These are phyloP conservation scores for Catharus bicknelli DNA, from an alignment of 2,113 vertebrate species.

Conservation along the genomic window DNA sequence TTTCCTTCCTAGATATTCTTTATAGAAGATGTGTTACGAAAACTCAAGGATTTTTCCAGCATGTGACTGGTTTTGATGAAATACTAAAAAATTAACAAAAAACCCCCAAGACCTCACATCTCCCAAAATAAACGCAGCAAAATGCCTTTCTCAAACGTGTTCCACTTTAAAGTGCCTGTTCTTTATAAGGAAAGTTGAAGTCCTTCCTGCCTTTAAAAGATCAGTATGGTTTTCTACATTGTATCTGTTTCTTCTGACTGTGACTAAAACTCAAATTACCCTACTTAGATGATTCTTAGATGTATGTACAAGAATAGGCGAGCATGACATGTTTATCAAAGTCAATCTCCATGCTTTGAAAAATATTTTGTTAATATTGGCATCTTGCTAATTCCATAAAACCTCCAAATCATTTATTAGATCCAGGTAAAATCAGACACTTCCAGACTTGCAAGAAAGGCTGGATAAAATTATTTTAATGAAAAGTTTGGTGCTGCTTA, in stretches of 20 bases:
- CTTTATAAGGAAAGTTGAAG: neutral
- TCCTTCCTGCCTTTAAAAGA: neutral
- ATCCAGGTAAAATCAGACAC: neutral
- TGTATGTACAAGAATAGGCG: neutral
- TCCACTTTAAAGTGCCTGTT: neutral
- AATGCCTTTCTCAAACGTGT: neutral
- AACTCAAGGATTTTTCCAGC: neutral
- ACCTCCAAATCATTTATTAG: neutral
- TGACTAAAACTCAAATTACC: neutral
- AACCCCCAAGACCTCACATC: fast-evolving
- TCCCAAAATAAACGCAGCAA: neutral
- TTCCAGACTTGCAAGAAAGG: neutral
- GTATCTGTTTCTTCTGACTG: neutral
- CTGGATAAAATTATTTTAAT: neutral
- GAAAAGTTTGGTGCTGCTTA: neutral
- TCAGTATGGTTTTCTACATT: neutral
- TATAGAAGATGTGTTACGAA: neutral
- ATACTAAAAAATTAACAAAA: neutral
- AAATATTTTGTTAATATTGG: neutral
- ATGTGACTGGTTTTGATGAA: neutral
- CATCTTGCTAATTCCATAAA: neutral
- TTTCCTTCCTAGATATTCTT: neutral
- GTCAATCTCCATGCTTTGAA: neutral
- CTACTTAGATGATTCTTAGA: neutral
- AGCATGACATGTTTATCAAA: neutral